Evolutionary conservation across 2,113 vertebrate species (phyloP), one percentile per base, ranked within the genome.

Genomic region (Ciconia boyciana): DNA sequence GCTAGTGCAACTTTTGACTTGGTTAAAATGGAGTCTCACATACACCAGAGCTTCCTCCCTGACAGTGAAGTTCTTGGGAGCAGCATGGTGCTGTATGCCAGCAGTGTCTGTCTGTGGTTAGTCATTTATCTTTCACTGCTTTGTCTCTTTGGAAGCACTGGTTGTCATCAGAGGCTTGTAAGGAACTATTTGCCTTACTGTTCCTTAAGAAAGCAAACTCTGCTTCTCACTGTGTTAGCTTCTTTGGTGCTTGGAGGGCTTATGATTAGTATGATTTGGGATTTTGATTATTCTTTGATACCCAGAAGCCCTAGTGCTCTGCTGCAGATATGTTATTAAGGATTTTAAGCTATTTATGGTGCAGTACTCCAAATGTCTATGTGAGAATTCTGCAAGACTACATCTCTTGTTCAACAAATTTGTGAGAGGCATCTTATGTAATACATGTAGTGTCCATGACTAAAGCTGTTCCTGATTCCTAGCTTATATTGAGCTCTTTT

Each of bases 11-110:
- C 12, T 43, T 54, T 83, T 46, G 72, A 84, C 14, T 13, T 54
- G 10, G 82, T 96, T 55, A n/a, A 78, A 71, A 98, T 98, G 97
- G 97, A 97, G 28, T 98, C 98, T 76, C 97, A 97, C 72, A 58
- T 98, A n/a, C 97, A 98, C 68, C 97, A 98, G 98, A 98, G 98
- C 92, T 98, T 98, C 93, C 95, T 98, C 88, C 95, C 96, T 43
- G 98, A 98, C 21, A 97, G 97, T 51, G 98, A 99, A 83, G 98
- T 96, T 55, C 97, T 98, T 58, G 52, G 98, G 66, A 99, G 98
- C 94, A 92, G 96, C 6, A 97, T 97, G 97, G 72, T 98, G 10
- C 76, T 98, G 36, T 98, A 92, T 13, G 98, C 98, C 15, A 98
- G 98, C 4, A 97, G 98, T 87, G 97, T 96, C 58, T 98, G 4